Conservation (phyloP, 2,797 vertebrate species). For the Spondyliosoma cantharus region DNA sequence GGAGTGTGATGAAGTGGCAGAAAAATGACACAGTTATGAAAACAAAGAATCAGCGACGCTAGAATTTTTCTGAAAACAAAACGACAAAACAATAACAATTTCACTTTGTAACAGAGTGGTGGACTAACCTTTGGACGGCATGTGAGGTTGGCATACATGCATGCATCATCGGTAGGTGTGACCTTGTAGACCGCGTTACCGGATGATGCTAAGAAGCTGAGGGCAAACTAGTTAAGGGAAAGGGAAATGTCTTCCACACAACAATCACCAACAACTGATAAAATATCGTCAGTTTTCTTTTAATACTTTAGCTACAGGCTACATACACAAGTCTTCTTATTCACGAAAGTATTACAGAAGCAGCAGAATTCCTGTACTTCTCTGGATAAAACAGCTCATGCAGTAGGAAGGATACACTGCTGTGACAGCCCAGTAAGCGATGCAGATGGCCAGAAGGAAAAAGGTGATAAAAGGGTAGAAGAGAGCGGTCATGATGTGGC, state of each 20-base stretch:
- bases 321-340: neutral
- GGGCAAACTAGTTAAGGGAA: constrained; percentile 70
- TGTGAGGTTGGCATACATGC: constrained; percentile 90
- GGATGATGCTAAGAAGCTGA: constrained; percentile 94
- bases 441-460: constrained; percentile 91
- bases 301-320: neutral
- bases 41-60: constrained; percentile 6
- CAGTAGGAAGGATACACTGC: constrained; percentile 95
- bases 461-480: constrained; percentile 95
- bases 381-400: neutral
- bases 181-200: constrained; percentile 94
- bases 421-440: constrained; percentile 93
- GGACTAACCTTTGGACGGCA: constrained; percentile 88
- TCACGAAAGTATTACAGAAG: neutral
- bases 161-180: constrained; percentile 85
- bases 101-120: neutral
- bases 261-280: neutral
- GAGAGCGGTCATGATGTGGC: constrained; percentile 92
- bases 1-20: neutral
- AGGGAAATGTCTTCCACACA: neutral
- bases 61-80: neutral
- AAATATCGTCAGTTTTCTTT: neutral
- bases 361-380: neutral
- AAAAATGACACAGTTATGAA: neutral
- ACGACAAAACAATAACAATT: neutral